Evolutionary conservation across 2,888 invertebrate genomes (phyloP), one percentile per base, ranked within the genome.

Genomic region (Metacarcinus magister): DNA sequence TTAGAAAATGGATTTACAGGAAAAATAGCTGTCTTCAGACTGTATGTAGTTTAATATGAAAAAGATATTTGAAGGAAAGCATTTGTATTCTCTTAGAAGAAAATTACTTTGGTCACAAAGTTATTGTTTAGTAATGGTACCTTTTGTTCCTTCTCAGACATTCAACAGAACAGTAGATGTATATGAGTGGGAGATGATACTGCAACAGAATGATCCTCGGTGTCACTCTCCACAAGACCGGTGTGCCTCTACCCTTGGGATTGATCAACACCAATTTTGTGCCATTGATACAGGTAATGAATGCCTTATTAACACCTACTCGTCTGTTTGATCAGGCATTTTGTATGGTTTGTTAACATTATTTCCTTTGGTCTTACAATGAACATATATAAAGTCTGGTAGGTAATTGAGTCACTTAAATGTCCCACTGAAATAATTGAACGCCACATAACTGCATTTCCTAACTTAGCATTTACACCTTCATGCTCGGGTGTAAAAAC

Each of bases 241-340:
- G 0, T 95, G 95, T 90, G n/a, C 60, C 16, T 19, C 46, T 32
- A 28, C 87, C 28, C 60, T 95, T 0, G 28, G 13, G n/a, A 67
- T 91, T 46, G 60, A n/a, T 28, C 23, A 90, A 13, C 60, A 90
- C 13, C 95, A 95, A 48, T 95, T 95, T 75, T 95, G 95, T 46
- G 95, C 32, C 67, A 93, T 89, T 19, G 93, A 89, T n/a, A 75
- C 32, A 75, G 95, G 95, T 95, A 46, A 89, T 48, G 39, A 39
- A 39, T 39, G 39, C 39, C 39, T 16, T 87, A 16, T 87, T 2
- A 7, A 2, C 39, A 32, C 39, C 8, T 87, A 39, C 32, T 39
- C 28, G 39, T 39, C 87, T 32, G 28, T 87, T 32, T 87, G 87
- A 32, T 39, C n/a, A 48, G 7, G 7, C 16, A 92, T 92, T 43